A percentile compares a stretch with the other conserved stretches of the same genome.
Evolutionary conservation across 2,797 vertebrate genomes (phyloP).

Genomic region (Chaunax sp.): DNA sequence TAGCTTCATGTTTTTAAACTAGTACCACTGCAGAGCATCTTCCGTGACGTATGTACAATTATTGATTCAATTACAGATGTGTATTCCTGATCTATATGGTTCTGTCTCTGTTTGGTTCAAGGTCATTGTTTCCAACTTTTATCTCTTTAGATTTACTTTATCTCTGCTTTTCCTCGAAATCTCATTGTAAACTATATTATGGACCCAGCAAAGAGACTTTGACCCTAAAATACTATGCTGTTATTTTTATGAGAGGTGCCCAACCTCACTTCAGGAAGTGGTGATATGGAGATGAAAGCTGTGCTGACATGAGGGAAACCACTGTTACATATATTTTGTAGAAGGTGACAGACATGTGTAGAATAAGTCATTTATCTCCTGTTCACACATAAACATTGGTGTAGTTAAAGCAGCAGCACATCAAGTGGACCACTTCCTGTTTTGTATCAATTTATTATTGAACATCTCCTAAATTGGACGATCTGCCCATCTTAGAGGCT

Average conservation of each 20-base stretch:
- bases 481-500: too few relatives aligned
- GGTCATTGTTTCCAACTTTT: constrained; percentile 39
- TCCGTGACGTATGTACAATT: neutral
- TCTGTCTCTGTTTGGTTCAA: constrained; percentile 26
- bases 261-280: neutral
- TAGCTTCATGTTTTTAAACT: neutral
- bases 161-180: constrained; percentile 26
- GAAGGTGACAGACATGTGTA: neutral
- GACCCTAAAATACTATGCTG: constrained; percentile 20
- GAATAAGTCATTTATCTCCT: neutral
- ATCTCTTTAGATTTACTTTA: constrained; percentile 38
- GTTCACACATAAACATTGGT: neutral
- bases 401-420: too few relatives aligned
- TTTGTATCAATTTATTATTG: too few relatives aligned
- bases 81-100: too few relatives aligned
- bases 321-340: neutral
- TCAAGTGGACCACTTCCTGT: too few relatives aligned
- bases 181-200: constrained; percentile 39
- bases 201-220: constrained; percentile 40
- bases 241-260: constrained; percentile 10
- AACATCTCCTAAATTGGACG: too few relatives aligned
- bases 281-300: neutral
- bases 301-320: neutral
- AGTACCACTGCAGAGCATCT: neutral
- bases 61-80: too few relatives aligned